Evolutionary conservation across 2,797 vertebrate species (phyloP).

Genomic region (Bucorvus abyssinicus): DNA sequence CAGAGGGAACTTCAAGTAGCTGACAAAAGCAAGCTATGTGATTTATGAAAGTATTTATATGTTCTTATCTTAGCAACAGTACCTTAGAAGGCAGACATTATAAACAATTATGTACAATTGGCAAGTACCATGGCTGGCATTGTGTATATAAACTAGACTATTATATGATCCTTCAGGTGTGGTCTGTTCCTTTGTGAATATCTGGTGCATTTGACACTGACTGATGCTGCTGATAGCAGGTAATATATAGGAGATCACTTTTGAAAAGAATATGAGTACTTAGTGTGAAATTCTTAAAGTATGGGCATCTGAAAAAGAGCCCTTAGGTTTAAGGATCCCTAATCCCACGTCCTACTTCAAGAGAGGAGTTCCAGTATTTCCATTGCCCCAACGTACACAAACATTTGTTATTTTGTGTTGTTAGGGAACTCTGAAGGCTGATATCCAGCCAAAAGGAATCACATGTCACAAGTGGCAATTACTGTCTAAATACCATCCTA

Average conservation of each 20-base stretch:
- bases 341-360: accelerated
- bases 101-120: neutral
- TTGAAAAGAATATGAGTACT: neutral
- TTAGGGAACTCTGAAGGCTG: neutral
- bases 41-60: neutral
- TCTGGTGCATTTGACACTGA: neutral
- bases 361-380: neutral
- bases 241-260: neutral
- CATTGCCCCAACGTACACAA: neutral
- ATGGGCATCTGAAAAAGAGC: neutral
- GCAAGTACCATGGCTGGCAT: neutral
- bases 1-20: neutral
- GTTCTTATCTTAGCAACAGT: neutral
- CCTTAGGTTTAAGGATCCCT: neutral
- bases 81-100: neutral
- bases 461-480: neutral
- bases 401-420: neutral
- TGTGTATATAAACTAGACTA: neutral
- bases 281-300: neutral
- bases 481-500: neutral
- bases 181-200: neutral
- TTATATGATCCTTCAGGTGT: neutral
- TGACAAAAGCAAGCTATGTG: neutral
- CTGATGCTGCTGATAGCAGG: neutral
- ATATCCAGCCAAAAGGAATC: neutral